Base-by-base conservation (phyloP, 2,113 vertebrate species). In the Psittacus erithacus region DNA sequence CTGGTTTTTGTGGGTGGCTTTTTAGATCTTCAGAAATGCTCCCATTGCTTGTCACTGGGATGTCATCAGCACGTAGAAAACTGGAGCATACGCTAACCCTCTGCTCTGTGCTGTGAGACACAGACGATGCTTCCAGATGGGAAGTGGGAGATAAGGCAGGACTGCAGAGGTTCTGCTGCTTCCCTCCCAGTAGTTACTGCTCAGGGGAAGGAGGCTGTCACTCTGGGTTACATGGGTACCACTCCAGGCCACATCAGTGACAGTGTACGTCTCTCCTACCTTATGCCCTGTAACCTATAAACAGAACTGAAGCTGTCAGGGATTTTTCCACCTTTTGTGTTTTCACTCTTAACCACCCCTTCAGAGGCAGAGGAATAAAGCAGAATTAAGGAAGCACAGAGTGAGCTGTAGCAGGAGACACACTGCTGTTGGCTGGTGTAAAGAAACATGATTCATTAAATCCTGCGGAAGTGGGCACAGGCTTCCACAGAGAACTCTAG, bases 41-140 rank as follows among this genome's bases (percentile, higher is more conserved):
- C 13, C 27, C 20, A 1, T 27, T 70, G 55, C 57, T 16, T 39
- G 74, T 46, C 17, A 6, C 1, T 49, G 43, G 47, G 17, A 39
- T 64, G 62, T 23, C n/a, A 43, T 13, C 28, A 39, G n/a, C 39
- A 15, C 4, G 35, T 2, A 41, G 44, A 39, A 75, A 29, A 47
- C 7, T 0, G 1, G 44, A 39, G 39, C 41, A 23, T 5, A 6
- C 7, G 19, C 11, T n/a, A 1, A 15, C 35, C 4, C 57, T 17
- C 47, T 11, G 16, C 63, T 73, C 25, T 27, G 35, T 16, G 57
- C 18, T 8, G 28, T 4, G 71, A 33, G 57, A 39, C 11, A 5
- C 17, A 33, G 69, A 3, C 1, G 2, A 52, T 16, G 23, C 23
- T 38, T 27, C 35, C 25, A 6, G 73, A 3, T 25, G 50, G 19